Evolutionary conservation across 2,888 invertebrate species (phyloP), one percentile per base, ranked within the genome.

Genomic region (Diarsia mendica): DNA sequence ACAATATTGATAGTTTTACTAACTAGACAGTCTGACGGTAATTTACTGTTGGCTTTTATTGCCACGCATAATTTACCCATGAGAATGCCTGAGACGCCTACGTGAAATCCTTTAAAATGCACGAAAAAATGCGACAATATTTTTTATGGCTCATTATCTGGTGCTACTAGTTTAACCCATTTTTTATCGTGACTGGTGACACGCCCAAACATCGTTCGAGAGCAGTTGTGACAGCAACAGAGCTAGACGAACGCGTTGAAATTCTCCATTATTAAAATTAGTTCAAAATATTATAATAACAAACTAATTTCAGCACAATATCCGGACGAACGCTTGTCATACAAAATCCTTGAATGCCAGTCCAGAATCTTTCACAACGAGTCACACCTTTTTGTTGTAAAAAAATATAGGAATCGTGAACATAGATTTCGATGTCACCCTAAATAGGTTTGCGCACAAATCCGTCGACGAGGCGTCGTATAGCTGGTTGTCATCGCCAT

Each of bases 391-490:
- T 84, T 89, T 85, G 85, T 80, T 80, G 82, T 84, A 72, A 75
- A 81, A 75, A 80, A 71, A 67, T 61, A 48, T 58, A 13, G 13
- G 65, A 68, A 88, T 85, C 67, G 85, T 87, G 78, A 90, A 90
- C 92, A 92, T 89, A 90, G 88, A 91, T 93, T 92, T 90, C 88
- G 89, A 87, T 94, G 94, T 93, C 91, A 90, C 89, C 90, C 75
- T 87, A 92, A 94, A 94, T 94, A 93, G 93, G 91, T 90, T 92
- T 90, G 80, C 81, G 87, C 88, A 94, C 94, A 95, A 94, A 95
- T 94, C 94, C 90, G 90, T 95, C 91, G 67, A 79, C 93, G 85
- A 84, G 77, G 75, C 84, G 87, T 85, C 89, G 84, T 87, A 90
- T 90, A 90, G 89, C 85, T 81, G 75, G 82, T 86, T 91, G 90